phyloP scores from a whole-genome alignment of 1,140 invertebrate species.

The Ceratosolen solmsi region DNA sequence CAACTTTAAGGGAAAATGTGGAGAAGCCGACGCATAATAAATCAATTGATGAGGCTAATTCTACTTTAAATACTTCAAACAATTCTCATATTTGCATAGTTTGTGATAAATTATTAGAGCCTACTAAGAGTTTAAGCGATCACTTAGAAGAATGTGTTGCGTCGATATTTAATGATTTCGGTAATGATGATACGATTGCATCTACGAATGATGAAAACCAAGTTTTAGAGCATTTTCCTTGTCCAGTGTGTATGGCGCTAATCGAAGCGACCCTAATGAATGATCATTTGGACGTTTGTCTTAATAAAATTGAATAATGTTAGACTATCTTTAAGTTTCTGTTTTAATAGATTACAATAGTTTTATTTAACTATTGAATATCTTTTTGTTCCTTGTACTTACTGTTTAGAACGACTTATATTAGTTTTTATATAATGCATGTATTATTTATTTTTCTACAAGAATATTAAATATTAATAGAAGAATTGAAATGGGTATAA shows the following conservation, averaged over 20 bases:
- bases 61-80: not conserved
- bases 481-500: not conserved
- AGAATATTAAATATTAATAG: not conserved
- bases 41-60: constrained; percentile 40
- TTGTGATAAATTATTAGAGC: constrained; percentile 74
- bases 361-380: not conserved
- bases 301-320: constrained; percentile 43
- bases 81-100: constrained; percentile 74
- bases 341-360: not conserved
- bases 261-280: constrained; percentile 65
- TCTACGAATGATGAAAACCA: constrained; percentile 36
- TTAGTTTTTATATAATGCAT: not conserved
- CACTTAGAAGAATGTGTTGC: constrained; percentile 79
- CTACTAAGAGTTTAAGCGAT: constrained; percentile 72
- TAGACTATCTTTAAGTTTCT: not conserved
- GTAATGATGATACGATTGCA: constrained; percentile 31
- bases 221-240: constrained; percentile 58
- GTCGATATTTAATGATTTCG: constrained; percentile 61
- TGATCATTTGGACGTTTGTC: constrained; percentile 67
- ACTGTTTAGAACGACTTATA: not conserved
- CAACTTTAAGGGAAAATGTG: not conserved
- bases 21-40: not conserved
- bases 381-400: not conserved
- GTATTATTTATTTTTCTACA: not conserved
- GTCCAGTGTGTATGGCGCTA: constrained; percentile 66